A percentile compares a stretch with the other conserved stretches of the same genome.
Evolutionary conservation across 1,140 invertebrate species (phyloP).

Genomic region (Cecropterus lyciades): DNA sequence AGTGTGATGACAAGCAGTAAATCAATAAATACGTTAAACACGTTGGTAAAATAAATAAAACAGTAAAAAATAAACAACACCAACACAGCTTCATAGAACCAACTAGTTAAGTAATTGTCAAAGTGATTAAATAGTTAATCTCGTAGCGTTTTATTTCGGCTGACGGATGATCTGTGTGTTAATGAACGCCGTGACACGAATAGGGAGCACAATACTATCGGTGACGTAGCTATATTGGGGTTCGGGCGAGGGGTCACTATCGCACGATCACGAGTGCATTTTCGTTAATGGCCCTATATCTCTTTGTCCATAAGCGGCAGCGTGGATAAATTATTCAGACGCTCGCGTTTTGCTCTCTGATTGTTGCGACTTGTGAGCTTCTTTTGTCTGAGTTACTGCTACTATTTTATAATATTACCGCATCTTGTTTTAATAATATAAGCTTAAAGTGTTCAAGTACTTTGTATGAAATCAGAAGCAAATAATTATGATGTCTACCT

Average conservation of each 20-base stretch:
- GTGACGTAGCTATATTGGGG: constrained; percentile 50
- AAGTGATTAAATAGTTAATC: no score
- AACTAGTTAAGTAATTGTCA: no score
- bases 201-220: constrained; percentile 46
- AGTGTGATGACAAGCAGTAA: no score
- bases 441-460: no score
- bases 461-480: no score
- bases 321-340: constrained; percentile 30
- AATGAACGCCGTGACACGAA: constrained; percentile 44
- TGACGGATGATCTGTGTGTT: constrained; percentile 29
- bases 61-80: no score
- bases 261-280: constrained; percentile 61
- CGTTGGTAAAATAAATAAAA: no score
- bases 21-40: no score
- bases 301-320: constrained; percentile 34
- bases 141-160: no score
- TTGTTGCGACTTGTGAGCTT: neutral
- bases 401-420: neutral
- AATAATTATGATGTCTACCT: no score
- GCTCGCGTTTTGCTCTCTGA: neutral
- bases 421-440: neutral
- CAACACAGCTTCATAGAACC: no score
- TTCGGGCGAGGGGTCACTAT: constrained; percentile 52
- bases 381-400: neutral
- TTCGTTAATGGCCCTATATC: constrained; percentile 58